Conservation (phyloP, 2,113 vertebrate species). For the Bungarus multicinctus region DNA sequence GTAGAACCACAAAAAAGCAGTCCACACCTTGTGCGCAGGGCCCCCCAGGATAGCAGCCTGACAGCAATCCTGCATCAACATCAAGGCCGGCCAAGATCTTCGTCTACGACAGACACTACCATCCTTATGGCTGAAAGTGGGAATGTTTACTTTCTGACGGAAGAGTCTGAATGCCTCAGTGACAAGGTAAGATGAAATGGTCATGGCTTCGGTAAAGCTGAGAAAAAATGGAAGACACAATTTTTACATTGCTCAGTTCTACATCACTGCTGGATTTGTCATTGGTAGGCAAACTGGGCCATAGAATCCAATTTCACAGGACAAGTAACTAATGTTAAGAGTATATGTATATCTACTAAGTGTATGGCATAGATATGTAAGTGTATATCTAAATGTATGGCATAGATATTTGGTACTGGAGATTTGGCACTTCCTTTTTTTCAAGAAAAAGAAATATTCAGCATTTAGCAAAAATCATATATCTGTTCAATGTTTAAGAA, state of each 20-base stretch:
- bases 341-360: not conserved
- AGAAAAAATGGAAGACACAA: not conserved
- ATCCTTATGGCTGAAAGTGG: constrained; percentile 68
- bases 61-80: constrained; percentile 80
- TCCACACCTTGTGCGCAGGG: constrained; percentile 72
- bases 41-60: constrained; percentile 76
- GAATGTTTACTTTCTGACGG: constrained; percentile 61
- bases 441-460: not conserved
- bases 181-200: constrained; percentile 69
- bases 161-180: constrained; percentile 68
- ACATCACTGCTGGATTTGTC: not conserved
- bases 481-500: not conserved
- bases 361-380: not conserved
- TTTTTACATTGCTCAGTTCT: not conserved
- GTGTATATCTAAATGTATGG: too few species aligned
- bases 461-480: not conserved
- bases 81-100: constrained; percentile 79
- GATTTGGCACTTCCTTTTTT: not conserved
- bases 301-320: not conserved
- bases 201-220: not conserved
- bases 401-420: not conserved
- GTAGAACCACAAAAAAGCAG: constrained; percentile 75
- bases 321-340: not conserved
- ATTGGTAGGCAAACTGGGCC: not conserved
- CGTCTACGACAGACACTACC: constrained; percentile 79